Base-by-base conservation (phyloP, 1,140 invertebrate genomes). In the Drosophila sproati region DNA sequence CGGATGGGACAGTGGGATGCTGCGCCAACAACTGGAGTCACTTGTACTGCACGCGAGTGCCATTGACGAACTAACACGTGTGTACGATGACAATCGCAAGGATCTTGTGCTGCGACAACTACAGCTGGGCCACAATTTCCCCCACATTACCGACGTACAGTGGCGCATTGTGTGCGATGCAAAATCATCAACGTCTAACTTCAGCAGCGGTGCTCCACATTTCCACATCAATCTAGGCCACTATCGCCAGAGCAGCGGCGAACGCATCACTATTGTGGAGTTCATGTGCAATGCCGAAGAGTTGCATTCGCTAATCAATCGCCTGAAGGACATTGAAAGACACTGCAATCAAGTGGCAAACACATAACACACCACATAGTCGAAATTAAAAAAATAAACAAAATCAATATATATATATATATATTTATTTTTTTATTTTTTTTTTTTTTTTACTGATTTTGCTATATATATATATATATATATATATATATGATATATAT, bases 221-320 rank as follows among this genome's bases (percentile, higher is more conserved):
- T 93, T 91, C 50, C 48, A 77, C 52, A 86, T 93, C 4, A 92
- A 88, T 77, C 56, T 93, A 29, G 90, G 91, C 0, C 51, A 78
- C 32, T 92, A 80, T 34, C 72, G 76, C 5, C 77, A 80, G n/a
- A 78, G 77, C 45, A 88, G 76, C 29, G 91, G 92, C 0, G 90
- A 92, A 29, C 76, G 90, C 1, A 41, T 81, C 1, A 83, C 83
- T 4, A 64, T 91, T 32, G 78, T 92, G 3, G 90, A 92, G 66
- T 92, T 93, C 5, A 50, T 89, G 2, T 92, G 92, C 63, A 93
- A 92, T 54, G 80, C 78, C 35, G 92, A 93, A 48, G 92, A 93
- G 61, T 62, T 93, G 55, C 92, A 93, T 8, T 91, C 82, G 6
- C 39, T 93, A 39, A 86, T 93, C 20, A 88, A 91, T 43, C 87